Evolutionary conservation across 1,140 invertebrate genomes (phyloP).

Genomic region (Stratiolaelaps scimitus): DNA sequence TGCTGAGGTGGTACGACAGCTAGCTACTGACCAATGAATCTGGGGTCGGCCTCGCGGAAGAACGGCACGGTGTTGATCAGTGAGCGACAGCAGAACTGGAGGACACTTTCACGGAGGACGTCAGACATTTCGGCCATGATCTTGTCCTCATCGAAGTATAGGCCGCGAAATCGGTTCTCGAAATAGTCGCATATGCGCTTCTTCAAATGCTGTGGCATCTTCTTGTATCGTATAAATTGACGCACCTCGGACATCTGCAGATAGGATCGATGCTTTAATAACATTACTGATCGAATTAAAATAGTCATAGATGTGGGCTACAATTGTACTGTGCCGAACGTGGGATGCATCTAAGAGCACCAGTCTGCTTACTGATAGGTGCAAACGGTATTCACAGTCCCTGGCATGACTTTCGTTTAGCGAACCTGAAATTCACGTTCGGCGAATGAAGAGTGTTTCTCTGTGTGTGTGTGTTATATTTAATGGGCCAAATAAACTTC

Average conservation of each 20-base stretch:
- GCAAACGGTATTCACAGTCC: too few relatives aligned
- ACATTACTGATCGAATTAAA: background rate
- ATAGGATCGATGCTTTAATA: background rate
- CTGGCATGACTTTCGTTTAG: too few relatives aligned
- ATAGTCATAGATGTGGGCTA: too few relatives aligned
- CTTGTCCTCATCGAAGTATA: background rate
- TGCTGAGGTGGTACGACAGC: background rate
- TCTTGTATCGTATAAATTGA: background rate
- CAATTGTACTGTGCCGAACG: too few relatives aligned
- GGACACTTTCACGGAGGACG: background rate
- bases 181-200: background rate
- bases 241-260: background rate
- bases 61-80: slow-evolving; percentile 94
- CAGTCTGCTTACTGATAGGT: too few relatives aligned
- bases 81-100: slow-evolving; percentile 74
- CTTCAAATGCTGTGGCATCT: background rate
- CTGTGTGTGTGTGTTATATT: too few relatives aligned
- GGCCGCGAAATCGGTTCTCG: background rate
- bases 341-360: too few relatives aligned
- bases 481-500: too few relatives aligned
- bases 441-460: too few relatives aligned
- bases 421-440: too few relatives aligned
- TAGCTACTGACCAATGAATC: slow-evolving; percentile 64
- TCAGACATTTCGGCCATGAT: slow-evolving; percentile 13
- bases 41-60: slow-evolving; percentile 93